Evolutionary conservation across 2,113 vertebrate species (phyloP), one percentile per base, ranked within the genome.

Genomic region (Pterophyllum scalare): DNA sequence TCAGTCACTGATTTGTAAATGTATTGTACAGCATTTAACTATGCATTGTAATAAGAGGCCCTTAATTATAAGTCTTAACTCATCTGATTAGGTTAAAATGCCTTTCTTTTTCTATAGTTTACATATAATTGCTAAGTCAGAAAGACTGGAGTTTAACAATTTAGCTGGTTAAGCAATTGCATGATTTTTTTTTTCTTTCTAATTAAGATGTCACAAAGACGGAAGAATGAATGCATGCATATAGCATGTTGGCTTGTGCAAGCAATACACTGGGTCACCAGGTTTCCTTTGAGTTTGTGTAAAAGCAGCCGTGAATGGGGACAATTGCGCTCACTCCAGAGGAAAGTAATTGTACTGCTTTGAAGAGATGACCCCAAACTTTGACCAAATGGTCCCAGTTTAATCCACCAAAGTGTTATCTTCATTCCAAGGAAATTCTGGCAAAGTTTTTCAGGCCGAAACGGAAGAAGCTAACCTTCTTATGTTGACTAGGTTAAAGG

Each of bases 11-110:
- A 72, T 88, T 83, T 89, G 91, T 89, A 92, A 84, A 85, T 91
- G 82, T 89, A 15, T 82, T 91, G 83, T 90, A 91, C 81, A 88
- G 94, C 78, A 31, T 80, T 84, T 84, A 89, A 89, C 90, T 94
- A 93, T 94, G 94, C 93, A 93, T 87, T 88, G 83, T 85, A 80
- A 82, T 86, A 82, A 80, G 79, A 90, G 75, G 89, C 86, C 90
- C 84, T 83, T 84, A 89, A 93, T 78, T 84, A 80, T 90, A 89
- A 20, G 91, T 95, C 93, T 93, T 94, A 93, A 93, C 46, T 85
- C 31, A 77, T 83, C 58, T 24, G 64, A 61, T 88, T 94, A 75
- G 76, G 58, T 90, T 86, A 33, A 91, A 72, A 92, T 81, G 84
- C 86, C 89, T 92, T 94, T 90, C 31, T 91, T 84, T 89, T 86